phyloP scores from a whole-genome alignment of 2,113 vertebrate genomes.

The Dunckerocampus dactyliophorus region DNA sequence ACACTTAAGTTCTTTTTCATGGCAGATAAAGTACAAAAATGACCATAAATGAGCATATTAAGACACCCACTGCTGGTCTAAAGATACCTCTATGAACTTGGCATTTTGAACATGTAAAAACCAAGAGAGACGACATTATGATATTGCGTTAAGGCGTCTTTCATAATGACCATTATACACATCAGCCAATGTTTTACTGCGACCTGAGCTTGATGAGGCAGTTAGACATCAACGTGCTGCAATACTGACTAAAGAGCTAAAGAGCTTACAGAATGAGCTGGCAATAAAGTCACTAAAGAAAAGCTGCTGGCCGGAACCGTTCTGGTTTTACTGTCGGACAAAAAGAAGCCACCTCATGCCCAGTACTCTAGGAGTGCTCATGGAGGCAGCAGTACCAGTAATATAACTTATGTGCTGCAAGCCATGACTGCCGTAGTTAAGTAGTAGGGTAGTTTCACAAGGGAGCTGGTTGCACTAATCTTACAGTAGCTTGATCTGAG shows the following conservation, averaged over 20 bases:
- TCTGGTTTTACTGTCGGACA: slow-evolving; percentile 16
- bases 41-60: not conserved
- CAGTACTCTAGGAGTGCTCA: slow-evolving; percentile 14
- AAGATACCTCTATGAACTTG: not conserved
- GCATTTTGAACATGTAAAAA: slow-evolving; percentile 1
- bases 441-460: slow-evolving; percentile 19
- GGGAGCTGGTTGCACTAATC: slow-evolving; percentile 36
- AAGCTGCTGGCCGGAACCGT: slow-evolving; percentile 16
- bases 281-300: slow-evolving; percentile 24
- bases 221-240: slow-evolving; percentile 12
- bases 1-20: not conserved
- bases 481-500: slow-evolving; percentile 14
- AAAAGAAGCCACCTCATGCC: not conserved
- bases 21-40: not conserved
- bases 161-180: slow-evolving; percentile 5
- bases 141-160: slow-evolving; percentile 5
- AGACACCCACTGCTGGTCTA: not conserved
- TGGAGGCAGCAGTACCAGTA: slow-evolving; percentile 7
- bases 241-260: slow-evolving; percentile 15
- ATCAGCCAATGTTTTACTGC: slow-evolving; percentile 3
- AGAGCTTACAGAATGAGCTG: slow-evolving; percentile 14
- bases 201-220: slow-evolving; percentile 25
- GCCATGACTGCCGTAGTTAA: slow-evolving; percentile 27
- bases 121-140: not conserved
- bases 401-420: slow-evolving; percentile 17